Conservation (phyloP, 2,113 vertebrate species). For the Campylomormyrus numenius region DNA sequence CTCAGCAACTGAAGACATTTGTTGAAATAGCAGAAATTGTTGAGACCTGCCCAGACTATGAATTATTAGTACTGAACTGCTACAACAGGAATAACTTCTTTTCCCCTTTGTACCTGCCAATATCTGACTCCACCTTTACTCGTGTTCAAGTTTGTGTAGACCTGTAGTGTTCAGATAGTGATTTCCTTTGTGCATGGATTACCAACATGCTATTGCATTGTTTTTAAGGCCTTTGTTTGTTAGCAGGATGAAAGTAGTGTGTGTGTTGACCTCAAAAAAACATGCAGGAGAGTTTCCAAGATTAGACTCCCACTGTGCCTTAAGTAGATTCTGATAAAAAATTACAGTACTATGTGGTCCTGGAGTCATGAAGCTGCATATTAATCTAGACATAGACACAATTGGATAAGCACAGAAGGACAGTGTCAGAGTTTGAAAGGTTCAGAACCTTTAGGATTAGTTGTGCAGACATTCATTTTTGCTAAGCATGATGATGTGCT, state of each 20-base stretch:
- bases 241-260: not conserved
- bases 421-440: not conserved
- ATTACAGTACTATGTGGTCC: not conserved
- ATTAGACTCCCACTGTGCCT: conserved; percentile 4
- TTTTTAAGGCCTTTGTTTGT: not conserved
- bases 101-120: not conserved
- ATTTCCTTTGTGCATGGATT: not conserved
- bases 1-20: not conserved
- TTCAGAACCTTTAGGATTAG: not conserved
- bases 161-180: not conserved
- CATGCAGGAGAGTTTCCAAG: not conserved
- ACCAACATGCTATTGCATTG: not conserved
- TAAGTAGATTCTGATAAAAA: conserved; percentile 5
- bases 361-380: not conserved
- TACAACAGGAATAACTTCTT: conserved; percentile 3
- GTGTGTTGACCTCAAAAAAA: not conserved
- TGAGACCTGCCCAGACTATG: conserved; percentile 1
- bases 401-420: not conserved
- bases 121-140: not conserved
- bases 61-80: not conserved
- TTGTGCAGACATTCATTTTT: not conserved
- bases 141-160: not conserved
- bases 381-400: not conserved
- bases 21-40: not conserved
- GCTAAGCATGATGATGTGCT: not conserved